Conservation (phyloP, 2,888 invertebrate species). For the Lingula anatina region DNA sequence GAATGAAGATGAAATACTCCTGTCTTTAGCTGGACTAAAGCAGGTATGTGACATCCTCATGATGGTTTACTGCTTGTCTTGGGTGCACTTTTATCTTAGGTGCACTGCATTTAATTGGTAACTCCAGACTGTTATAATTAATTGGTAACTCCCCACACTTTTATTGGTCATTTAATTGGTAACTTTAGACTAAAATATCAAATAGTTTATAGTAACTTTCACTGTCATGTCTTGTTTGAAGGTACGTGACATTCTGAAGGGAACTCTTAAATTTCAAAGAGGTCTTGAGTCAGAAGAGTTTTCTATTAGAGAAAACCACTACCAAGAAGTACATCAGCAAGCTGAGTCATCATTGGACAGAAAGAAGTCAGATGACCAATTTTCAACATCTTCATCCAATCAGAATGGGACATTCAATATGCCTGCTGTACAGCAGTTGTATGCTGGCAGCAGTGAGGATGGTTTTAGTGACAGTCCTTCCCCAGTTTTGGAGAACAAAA, state of each 20-base stretch:
- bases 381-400: too few relatives aligned
- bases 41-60: slow-evolving; percentile 27
- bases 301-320: slow-evolving; percentile 29
- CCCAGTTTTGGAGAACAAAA: too few relatives aligned
- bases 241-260: slow-evolving; percentile 48
- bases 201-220: too few relatives aligned
- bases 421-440: too few relatives aligned
- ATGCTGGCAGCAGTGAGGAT: too few relatives aligned
- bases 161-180: neutral
- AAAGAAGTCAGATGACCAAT: neutral
- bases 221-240: slow-evolving; percentile 11
- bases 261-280: slow-evolving; percentile 37
- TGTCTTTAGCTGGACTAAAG: slow-evolving; percentile 50
- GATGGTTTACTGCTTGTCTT: neutral
- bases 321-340: slow-evolving; percentile 19
- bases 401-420: too few relatives aligned
- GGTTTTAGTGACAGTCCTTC: too few relatives aligned
- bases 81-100: too few relatives aligned
- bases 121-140: too few relatives aligned
- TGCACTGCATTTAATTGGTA: too few relatives aligned
- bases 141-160: too few relatives aligned
- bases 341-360: neutral
- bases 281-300: slow-evolving; percentile 34
- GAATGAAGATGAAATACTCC: slow-evolving; percentile 48
- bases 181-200: too few relatives aligned